phyloP scores from a whole-genome alignment of 2,113 vertebrate genomes.

The Nesogale talazaci region DNA sequence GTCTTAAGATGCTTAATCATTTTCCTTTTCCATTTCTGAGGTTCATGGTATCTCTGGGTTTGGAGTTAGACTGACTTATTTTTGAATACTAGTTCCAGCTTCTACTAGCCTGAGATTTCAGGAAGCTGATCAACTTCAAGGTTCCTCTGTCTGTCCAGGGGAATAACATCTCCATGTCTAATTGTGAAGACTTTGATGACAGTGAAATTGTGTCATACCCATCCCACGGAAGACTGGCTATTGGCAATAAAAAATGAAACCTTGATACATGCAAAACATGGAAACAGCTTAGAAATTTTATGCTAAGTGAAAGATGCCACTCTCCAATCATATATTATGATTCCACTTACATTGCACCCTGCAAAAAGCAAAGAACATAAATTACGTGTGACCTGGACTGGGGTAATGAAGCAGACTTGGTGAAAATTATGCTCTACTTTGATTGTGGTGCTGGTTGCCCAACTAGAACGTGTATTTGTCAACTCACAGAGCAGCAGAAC shows the following conservation, averaged over 20 bases:
- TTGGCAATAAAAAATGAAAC: background rate
- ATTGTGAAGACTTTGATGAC: background rate
- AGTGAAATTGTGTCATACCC: background rate
- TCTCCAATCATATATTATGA: background rate
- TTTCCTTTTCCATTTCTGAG: background rate
- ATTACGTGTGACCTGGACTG: background rate
- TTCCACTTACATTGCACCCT: background rate
- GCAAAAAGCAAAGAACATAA: background rate
- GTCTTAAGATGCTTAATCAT: background rate
- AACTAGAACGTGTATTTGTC: background rate
- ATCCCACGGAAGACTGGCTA: background rate
- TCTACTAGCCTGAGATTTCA: background rate
- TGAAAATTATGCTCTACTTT: background rate
- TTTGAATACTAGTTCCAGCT: background rate
- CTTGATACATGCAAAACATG: background rate
- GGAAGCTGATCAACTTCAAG: background rate
- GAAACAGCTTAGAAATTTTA: background rate
- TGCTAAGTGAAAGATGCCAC: background rate
- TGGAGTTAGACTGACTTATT: background rate
- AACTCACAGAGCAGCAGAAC: background rate
- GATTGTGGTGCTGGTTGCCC: background rate
- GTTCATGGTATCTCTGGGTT: background rate
- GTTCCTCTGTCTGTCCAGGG: background rate
- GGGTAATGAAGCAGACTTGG: background rate
- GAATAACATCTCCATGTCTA: background rate